Evolutionary conservation across 2,113 vertebrate genomes (phyloP).

Genomic region (Gadus chalcogrammus): DNA sequence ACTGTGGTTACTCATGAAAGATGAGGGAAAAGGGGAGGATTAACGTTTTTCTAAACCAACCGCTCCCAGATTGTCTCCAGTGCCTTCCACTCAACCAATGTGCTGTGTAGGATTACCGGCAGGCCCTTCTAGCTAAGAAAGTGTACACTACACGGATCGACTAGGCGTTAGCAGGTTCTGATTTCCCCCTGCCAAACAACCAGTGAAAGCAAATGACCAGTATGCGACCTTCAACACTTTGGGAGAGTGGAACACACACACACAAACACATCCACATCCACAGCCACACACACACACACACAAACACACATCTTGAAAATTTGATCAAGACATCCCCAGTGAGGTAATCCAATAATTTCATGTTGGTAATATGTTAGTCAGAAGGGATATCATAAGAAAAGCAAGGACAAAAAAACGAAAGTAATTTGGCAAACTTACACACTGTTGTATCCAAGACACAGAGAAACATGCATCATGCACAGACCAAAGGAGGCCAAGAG

Average conservation of each 20-base stretch:
- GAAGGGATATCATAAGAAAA: conserved; percentile 5
- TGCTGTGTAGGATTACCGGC: too few species aligned
- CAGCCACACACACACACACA: too few species aligned
- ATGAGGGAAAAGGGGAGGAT: too few species aligned
- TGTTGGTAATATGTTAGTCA: conserved; percentile 3
- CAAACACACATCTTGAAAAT: too few species aligned
- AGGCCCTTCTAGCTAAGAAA: too few species aligned
- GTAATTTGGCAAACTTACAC: conserved; percentile 79
- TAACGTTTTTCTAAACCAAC: not conserved
- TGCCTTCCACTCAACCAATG: too few species aligned
- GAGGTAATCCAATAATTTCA: conserved; percentile 1
- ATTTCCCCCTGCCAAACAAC: too few species aligned
- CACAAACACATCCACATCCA: not conserved
- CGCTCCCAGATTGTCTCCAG: not conserved
- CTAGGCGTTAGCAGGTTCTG: too few species aligned
- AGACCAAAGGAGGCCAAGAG: conserved; percentile 20
- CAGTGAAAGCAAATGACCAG: not conserved
- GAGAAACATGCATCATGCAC: conserved; percentile 68
- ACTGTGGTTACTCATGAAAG: not conserved
- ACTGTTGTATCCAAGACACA: conserved; percentile 80
- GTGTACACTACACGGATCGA: too few species aligned
- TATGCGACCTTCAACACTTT: not conserved
- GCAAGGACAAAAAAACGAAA: not conserved
- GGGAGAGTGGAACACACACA: conserved; percentile 1
- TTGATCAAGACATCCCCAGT: not conserved